Evolutionary conservation across 1,140 invertebrate species (phyloP), one percentile per base, ranked within the genome.

Genomic region (Drosophila sproati): DNA sequence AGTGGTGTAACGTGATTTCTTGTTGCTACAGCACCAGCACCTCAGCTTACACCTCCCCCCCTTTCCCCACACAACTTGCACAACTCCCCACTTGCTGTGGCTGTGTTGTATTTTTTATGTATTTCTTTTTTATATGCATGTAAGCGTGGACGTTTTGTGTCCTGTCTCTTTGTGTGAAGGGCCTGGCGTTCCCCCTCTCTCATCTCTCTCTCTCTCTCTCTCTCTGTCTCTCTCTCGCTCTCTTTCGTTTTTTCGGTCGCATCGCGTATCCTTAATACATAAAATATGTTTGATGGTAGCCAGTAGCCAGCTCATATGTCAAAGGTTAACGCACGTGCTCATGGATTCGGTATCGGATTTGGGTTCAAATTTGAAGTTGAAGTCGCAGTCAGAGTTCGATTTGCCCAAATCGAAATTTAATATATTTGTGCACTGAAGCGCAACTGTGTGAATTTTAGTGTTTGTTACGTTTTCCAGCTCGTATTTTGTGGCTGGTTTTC

Each of bases 301-400:
- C 52, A 60, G 62, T 37, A 68, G 31, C 43, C 12, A 12, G 62
- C 74, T 77, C 85, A 83, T 89, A 85, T 89, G 85, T 89, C 83
- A 88, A 88, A 88, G 83, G 83, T 88, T 88, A 89, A 82, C 83
- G 85, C 83, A 88, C 85, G 83, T 88, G 83, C 83, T 83, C 83
- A 73, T 77, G 80, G 80, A 78, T 72, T 75, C 67, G 41, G 51
- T 54, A 69, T 73, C 64, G 71, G 48, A 73, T 73, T 73, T 50
- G 69, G 62, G 62, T 52, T 56, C 61, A 37, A 66, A 31, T 43
- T 43, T 51, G 47, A 10, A 55, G 39, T 37, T 45, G 39, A 37
- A 29, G 39, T 47, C 32, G 20, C 59, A 70, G 67, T 45, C 55
- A 4, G 52, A 60, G 29, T 56, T 69, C 51, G 80, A 56, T 67